Evolutionary conservation across 2,797 vertebrate species (phyloP).

Genomic region (Pogonophryne albipinna): DNA sequence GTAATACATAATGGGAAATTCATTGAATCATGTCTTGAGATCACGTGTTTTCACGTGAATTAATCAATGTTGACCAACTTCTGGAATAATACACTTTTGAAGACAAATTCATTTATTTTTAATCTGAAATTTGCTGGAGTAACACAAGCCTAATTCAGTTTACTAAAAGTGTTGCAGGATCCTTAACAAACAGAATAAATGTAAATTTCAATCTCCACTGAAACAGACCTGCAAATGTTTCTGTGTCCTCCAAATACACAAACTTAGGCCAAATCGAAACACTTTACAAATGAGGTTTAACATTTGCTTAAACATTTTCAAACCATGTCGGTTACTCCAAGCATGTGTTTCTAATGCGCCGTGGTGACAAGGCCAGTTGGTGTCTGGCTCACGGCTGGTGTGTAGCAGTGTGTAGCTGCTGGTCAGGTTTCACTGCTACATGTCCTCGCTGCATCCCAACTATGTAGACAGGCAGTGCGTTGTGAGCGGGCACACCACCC

Average conservation of each 20-base stretch:
- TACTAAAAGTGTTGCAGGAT: neutral
- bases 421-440: slow-evolving; percentile 72
- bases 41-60: too few relatives aligned
- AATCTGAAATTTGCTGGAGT: neutral
- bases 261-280: neutral
- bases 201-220: neutral
- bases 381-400: slow-evolving; percentile 56
- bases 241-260: neutral
- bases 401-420: slow-evolving; percentile 51
- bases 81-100: too few relatives aligned
- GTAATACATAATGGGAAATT: too few relatives aligned
- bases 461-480: slow-evolving; percentile 60
- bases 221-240: neutral
- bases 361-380: slow-evolving; percentile 73
- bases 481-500: slow-evolving; percentile 41
- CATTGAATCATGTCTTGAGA: too few relatives aligned
- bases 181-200: neutral
- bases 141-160: neutral
- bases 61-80: too few relatives aligned
- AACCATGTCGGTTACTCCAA: slow-evolving; percentile 12
- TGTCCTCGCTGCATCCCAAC: slow-evolving; percentile 59
- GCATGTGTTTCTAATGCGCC: slow-evolving; percentile 42
- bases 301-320: slow-evolving; percentile 15
- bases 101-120: too few relatives aligned
- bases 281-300: slow-evolving; percentile 8